Percentiles rank a stretch among this genome's conserved stretches.
These are phyloP conservation scores for Galleria mellonella DNA, from an alignment of 1,140 invertebrate species.

Conservation along the genomic window DNA sequence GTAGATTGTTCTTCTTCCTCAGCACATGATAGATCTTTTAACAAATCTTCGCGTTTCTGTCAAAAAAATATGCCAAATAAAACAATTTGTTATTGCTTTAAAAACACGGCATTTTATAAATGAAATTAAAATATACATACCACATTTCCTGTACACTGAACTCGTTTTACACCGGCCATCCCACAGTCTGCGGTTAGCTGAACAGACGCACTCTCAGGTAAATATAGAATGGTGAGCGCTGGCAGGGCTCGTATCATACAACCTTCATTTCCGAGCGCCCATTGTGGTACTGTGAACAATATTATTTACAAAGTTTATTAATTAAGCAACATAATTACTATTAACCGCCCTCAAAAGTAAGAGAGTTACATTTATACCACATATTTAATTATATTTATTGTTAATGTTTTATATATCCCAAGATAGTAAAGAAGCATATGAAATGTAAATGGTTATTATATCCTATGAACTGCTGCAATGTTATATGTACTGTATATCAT, in stretches of 20 bases:
- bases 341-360: no score
- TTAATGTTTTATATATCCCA: no score
- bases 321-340: no score
- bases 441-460: no score
- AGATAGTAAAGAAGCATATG: no score
- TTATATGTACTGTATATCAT: no score
- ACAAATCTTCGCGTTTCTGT: slow-evolving; percentile 67
- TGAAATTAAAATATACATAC: slow-evolving; percentile 54
- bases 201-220: slow-evolving; percentile 86
- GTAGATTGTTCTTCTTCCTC: slow-evolving; percentile 50
- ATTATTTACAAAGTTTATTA: slow-evolving; percentile 8
- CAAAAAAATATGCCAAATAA: slow-evolving; percentile 12
- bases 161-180: slow-evolving; percentile 85
- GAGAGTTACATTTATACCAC: no score
- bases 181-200: slow-evolving; percentile 92
- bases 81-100: not conserved
- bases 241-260: slow-evolving; percentile 82
- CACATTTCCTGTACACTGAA: slow-evolving; percentile 81
- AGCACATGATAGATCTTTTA: slow-evolving; percentile 57
- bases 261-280: slow-evolving; percentile 77
- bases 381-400: no score
- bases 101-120: not conserved
- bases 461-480: no score
- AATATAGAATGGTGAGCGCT: slow-evolving; percentile 80
- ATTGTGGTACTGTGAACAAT: slow-evolving; percentile 76